These are phyloP conservation scores for Leptothorax acervorum DNA, from an alignment of 2,888 invertebrate genomes.

Conservation along the genomic window DNA sequence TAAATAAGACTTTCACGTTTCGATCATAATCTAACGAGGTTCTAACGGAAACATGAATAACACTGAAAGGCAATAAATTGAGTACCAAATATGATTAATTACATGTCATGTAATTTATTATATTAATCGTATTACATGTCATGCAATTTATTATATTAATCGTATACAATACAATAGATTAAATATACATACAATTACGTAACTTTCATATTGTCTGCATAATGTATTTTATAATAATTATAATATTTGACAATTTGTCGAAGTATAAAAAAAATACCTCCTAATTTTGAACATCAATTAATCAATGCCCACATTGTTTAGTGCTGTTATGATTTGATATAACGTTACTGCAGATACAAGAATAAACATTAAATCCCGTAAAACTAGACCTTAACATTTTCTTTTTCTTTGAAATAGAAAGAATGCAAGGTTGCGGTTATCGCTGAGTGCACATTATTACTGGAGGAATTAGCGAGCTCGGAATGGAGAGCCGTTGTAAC, in stretches of 20 bases:
- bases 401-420: neutral
- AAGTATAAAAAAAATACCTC: neutral
- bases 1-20: too few relatives aligned
- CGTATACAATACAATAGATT: neutral
- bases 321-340: neutral
- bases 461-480: neutral
- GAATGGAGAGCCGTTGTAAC: neutral
- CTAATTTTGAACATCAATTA: neutral
- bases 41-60: neutral
- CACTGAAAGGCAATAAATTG: neutral
- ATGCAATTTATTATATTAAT: neutral
- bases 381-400: neutral
- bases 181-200: too few relatives aligned
- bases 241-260: neutral
- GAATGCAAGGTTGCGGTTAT: neutral
- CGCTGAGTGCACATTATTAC: neutral
- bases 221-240: neutral
- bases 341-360: neutral
- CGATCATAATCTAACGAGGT: neutral
- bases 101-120: neutral
- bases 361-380: neutral
- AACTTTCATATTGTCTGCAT: neutral
- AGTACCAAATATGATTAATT: neutral
- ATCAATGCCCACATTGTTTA: too few relatives aligned
- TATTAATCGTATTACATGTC: neutral